A percentile compares a stretch with the other conserved stretches of the same genome.
phyloP scores from a whole-genome alignment of 2,113 vertebrate species.

The Callorhinus ursinus region DNA sequence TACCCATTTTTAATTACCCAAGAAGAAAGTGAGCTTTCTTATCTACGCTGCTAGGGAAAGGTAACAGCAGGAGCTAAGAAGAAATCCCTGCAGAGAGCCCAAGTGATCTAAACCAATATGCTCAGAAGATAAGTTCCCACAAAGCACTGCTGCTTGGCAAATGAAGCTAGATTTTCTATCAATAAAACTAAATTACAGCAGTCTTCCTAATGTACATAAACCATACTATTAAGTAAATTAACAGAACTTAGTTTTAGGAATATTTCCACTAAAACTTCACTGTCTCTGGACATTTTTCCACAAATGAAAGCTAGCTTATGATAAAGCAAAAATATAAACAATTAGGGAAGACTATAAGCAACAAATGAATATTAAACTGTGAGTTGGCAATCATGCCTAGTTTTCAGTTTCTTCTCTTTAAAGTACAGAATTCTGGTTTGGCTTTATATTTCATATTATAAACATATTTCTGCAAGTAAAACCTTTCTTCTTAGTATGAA shows the following conservation, averaged over 20 bases:
- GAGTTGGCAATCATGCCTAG: not conserved
- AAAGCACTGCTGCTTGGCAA: not conserved
- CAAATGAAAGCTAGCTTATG: not conserved
- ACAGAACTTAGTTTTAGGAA: not conserved
- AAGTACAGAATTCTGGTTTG: not conserved
- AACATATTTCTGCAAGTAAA: slow-evolving; percentile 7
- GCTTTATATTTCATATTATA: not conserved
- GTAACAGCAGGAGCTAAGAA: not conserved
- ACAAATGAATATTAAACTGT: not conserved
- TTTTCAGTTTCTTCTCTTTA: slow-evolving; percentile 27
- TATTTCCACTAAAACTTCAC: not conserved
- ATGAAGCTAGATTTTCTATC: not conserved
- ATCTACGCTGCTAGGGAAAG: not conserved
- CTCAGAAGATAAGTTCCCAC: not conserved
- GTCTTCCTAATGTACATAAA: not conserved
- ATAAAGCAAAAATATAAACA: slow-evolving; percentile 21
- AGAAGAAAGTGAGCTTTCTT: not conserved
- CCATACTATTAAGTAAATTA: not conserved
- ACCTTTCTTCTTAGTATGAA: not conserved
- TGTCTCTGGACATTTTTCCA: not conserved
- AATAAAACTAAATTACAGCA: not conserved
- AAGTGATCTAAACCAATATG: not conserved
- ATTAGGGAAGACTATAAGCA: slow-evolving; percentile 5
- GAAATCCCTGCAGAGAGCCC: not conserved
- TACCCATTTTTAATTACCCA: not conserved